Evolutionary conservation across 2,113 vertebrate species (phyloP).

Genomic region (Xenus cinereus): DNA sequence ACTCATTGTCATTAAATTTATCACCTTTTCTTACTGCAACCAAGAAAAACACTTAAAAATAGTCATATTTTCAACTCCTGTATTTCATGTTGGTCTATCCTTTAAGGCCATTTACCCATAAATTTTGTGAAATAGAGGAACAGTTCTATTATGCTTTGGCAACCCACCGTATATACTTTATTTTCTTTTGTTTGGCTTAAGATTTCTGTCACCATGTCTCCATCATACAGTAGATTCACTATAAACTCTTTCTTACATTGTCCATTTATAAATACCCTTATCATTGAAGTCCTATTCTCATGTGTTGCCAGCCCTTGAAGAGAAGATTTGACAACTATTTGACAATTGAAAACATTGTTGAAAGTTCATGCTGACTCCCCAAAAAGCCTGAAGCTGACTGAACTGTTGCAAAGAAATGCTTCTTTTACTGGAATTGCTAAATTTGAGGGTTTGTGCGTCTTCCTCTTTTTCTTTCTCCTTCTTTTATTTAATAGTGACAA

Average conservation of each 20-base stretch:
- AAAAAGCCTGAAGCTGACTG: neutral
- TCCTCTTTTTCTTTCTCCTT: neutral
- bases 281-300: neutral
- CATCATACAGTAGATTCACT: neutral
- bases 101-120: neutral
- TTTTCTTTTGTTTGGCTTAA: neutral
- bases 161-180: neutral
- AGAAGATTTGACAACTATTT: neutral
- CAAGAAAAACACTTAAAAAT: neutral
- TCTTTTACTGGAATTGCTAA: neutral
- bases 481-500: neutral
- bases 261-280: neutral
- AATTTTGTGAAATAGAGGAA: neutral
- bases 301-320: neutral
- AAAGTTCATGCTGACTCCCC: neutral
- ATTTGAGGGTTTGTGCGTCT: neutral
- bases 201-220: neutral
- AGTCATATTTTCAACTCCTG: neutral
- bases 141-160: neutral
- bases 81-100: neutral
- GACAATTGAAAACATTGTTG: neutral
- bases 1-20: neutral
- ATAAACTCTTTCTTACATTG: neutral
- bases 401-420: neutral
- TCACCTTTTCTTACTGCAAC: neutral